Conservation (phyloP, 2,113 vertebrate genomes). For the Tragelaphus strepsiceros region DNA sequence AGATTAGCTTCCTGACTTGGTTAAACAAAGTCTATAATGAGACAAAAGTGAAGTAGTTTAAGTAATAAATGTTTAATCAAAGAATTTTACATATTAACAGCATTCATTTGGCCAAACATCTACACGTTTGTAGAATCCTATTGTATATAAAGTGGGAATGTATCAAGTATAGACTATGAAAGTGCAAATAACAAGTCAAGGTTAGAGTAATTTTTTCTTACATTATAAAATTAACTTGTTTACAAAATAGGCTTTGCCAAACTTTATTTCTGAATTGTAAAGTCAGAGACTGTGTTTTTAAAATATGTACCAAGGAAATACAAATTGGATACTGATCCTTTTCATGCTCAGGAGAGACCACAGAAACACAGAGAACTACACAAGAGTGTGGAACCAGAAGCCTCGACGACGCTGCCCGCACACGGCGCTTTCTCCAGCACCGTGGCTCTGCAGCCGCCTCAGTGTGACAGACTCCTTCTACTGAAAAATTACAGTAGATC, state of each 20-base stretch:
- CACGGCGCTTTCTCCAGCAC: conserved; percentile 75
- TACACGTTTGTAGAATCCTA: conserved; percentile 89
- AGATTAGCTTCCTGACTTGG: conserved; percentile 49
- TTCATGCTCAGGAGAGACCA: conserved; percentile 86
- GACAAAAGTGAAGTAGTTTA: conserved; percentile 81
- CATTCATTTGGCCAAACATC: conserved; percentile 97
- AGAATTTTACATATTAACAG: conserved; percentile 88
- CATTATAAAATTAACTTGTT: conserved; percentile 96
- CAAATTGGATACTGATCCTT: conserved; percentile 82
- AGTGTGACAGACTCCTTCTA: conserved; percentile 72
- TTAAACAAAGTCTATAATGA: conserved; percentile 66
- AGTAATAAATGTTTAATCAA: conserved; percentile 91
- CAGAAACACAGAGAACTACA: conserved; percentile 77
- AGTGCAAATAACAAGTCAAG: conserved; percentile 99
- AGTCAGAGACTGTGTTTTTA: conserved; percentile 83
- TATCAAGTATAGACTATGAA: conserved; percentile 99
- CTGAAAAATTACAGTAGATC: conserved; percentile 66
- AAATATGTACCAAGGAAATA: conserved; percentile 89
- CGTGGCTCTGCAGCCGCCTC: conserved; percentile 76
- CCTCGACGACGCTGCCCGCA: conserved; percentile 76
- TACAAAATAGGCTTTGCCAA: conserved; percentile 95
- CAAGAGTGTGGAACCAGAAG: conserved; percentile 74
- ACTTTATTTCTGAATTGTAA: conserved; percentile 84
- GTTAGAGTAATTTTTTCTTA: conserved; percentile 90
- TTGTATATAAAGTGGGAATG: conserved; percentile 98